Base-by-base conservation (phyloP, 1,140 invertebrate species). In the Parapsyche elsis region DNA sequence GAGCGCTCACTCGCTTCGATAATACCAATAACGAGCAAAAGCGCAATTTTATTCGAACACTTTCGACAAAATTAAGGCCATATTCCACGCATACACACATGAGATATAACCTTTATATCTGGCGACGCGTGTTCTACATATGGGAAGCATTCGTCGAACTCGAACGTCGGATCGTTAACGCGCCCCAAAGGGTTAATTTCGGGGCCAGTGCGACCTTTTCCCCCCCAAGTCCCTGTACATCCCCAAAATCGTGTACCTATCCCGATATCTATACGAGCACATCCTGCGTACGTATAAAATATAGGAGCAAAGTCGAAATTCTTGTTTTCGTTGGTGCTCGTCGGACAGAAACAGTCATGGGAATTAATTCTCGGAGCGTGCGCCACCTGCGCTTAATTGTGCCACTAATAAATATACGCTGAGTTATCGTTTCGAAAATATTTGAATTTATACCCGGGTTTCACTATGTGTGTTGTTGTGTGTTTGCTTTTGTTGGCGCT, bases 371-470 rank as follows among this genome's bases (percentile, higher is more conserved):
- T 26, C 57, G 14, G 49, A 14, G 64, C 64, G 64, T 46, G 23
- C 71, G 44, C 30, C 71, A 73, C 71, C 71, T 73, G 71, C 45
- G 71, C 38, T 73, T 73, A 73, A 73, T 73, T 73, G 71, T 73
- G 71, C 38, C 71, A 49, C 71, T 67, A 73, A 73, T 73, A 73
- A 73, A 73, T 73, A 73, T 49, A 46, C 38, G 38, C 38, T 73
- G 71, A 67, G 64, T 67, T 67, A 67, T 67, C 24, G 64, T 67
- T 67, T 9, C 9, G 64, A 67, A 67, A 67, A 67, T 67, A 67
- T 67, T 67, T 67, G 64, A 23, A 53, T 53, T 53, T 53, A 53
- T 53, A 53, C 24, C 5, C n/a, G n/a, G n/a, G 9, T 23, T 61
- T 19, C 57, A 9, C 57, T 16, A 9, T 61, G 30, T 38, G 7